These are phyloP conservation scores for Lagria hirta DNA, from an alignment of 2,888 invertebrate genomes.

Conservation along the genomic window DNA sequence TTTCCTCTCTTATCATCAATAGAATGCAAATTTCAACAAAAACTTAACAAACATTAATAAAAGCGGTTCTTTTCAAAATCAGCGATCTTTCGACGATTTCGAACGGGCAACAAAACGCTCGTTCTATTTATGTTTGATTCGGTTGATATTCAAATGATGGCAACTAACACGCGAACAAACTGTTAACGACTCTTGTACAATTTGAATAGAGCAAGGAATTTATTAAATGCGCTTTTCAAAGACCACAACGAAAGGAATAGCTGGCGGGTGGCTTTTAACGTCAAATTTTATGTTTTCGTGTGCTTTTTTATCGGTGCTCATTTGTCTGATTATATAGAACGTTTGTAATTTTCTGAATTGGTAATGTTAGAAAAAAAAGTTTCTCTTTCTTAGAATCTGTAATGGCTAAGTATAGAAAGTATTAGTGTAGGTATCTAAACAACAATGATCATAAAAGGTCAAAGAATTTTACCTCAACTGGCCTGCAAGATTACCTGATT, in stretches of 20 bases:
- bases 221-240: slow-evolving; percentile 27
- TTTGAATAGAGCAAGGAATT: slow-evolving; percentile 24
- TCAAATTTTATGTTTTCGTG: slow-evolving; percentile 19
- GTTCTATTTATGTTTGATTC: slow-evolving; percentile 47
- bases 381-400: no score
- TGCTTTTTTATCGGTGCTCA: slow-evolving; percentile 15
- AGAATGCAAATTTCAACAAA: no score
- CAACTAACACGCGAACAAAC: slow-evolving; percentile 44
- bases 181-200: slow-evolving; percentile 41
- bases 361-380: no score
- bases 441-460: no score
- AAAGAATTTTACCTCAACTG: no score
- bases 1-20: no score
- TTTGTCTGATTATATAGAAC: slow-evolving; percentile 16
- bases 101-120: slow-evolving; percentile 46
- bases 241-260: no score
- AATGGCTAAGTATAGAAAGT: no score
- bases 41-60: no score
- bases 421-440: no score
- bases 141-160: slow-evolving; percentile 47
- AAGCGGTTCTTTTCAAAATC: slow-evolving; percentile 37
- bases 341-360: slow-evolving; percentile 3
- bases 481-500: no score
- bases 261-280: slow-evolving; percentile 14
- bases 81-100: slow-evolving; percentile 35